phyloP scores from a whole-genome alignment of 2,113 vertebrate species.

The Geococcyx californianus region DNA sequence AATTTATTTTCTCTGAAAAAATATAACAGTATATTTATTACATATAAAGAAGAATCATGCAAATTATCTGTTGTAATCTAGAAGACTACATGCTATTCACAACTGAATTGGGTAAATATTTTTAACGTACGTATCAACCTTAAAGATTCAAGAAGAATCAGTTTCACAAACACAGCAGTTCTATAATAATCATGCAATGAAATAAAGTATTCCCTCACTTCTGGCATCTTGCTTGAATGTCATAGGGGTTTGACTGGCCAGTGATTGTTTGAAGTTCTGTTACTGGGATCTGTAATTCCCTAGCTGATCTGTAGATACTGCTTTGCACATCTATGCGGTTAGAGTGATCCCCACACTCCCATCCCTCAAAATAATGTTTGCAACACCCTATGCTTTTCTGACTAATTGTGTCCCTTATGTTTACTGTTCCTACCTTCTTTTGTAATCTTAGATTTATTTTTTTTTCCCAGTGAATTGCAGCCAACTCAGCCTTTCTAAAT shows the following conservation, averaged over 20 bases:
- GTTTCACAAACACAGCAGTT: background rate
- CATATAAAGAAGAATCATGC: background rate
- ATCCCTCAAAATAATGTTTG: background rate
- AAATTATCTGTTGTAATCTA: background rate
- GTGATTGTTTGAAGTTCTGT: background rate
- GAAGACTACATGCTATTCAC: background rate
- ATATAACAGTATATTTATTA: background rate
- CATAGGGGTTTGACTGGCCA: background rate
- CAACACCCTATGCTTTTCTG: background rate
- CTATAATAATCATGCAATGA: background rate
- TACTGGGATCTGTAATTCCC: background rate
- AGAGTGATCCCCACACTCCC: background rate
- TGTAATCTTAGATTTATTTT: background rate
- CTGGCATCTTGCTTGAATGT: background rate
- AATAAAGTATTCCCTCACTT: background rate
- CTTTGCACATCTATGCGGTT: background rate
- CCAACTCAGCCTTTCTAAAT: background rate
- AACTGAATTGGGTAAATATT: background rate
- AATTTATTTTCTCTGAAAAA: background rate
- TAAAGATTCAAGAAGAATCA: background rate
- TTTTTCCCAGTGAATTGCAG: background rate
- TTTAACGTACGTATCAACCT: background rate
- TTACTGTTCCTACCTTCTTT: background rate
- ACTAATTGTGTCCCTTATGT: background rate
- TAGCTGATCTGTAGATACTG: background rate